Percentiles rank a stretch among this genome's conserved stretches.
These are phyloP conservation scores for Plotosus lineatus DNA, from an alignment of 2,113 vertebrate species.

Conservation along the genomic window DNA sequence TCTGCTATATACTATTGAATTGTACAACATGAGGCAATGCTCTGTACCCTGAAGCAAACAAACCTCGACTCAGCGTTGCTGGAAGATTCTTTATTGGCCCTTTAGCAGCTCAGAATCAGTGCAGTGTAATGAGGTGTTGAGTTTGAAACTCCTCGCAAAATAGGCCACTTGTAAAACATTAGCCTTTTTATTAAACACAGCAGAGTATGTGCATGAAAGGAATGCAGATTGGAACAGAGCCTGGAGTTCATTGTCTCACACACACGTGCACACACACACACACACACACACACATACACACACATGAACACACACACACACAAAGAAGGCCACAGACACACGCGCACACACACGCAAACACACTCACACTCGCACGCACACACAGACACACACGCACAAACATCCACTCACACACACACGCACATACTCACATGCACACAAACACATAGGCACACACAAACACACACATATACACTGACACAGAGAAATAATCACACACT, in stretches of 20 bases:
- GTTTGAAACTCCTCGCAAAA: constrained; percentile 23
- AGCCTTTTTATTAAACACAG: constrained; percentile 21
- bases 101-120: background rate
- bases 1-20: too few species aligned
- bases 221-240: constrained; percentile 8
- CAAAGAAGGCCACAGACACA: too few species aligned
- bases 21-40: background rate
- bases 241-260: constrained; percentile 24
- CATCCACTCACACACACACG: too few species aligned
- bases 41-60: background rate
- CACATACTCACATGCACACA: too few species aligned
- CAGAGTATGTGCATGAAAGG: constrained; percentile 5
- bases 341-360: too few species aligned
- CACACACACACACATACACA: constrained; percentile 20
- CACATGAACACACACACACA: constrained; percentile 9
- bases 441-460: too few species aligned
- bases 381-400: too few species aligned
- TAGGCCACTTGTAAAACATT: constrained; percentile 18
- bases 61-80: background rate
- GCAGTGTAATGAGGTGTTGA: background rate
- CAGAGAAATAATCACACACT: too few species aligned
- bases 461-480: too few species aligned
- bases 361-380: too few species aligned
- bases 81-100: constrained; percentile 13
- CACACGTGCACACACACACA: constrained; percentile 28